Evolutionary conservation across 92 coral and sea anemone genomes (phyloP).

Genomic region (Parazoanthus atlanticus): DNA sequence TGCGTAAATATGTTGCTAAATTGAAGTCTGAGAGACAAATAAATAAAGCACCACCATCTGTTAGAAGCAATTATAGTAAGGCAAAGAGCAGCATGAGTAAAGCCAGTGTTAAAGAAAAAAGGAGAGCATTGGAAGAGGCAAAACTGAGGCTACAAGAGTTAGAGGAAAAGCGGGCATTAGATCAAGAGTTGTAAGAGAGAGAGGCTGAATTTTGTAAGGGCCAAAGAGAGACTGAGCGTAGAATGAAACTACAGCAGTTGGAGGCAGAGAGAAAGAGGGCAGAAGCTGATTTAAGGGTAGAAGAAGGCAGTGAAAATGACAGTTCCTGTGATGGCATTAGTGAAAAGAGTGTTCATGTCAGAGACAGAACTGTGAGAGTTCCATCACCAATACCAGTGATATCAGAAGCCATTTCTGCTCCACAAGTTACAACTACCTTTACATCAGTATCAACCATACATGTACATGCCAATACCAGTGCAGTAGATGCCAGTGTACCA

Average conservation of each 20-base stretch:
- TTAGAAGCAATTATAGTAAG: neutral
- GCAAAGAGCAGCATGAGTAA: neutral
- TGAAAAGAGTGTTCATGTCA: conserved; percentile 11
- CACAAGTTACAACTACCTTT: neutral
- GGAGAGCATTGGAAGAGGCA: neutral
- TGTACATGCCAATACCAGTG: neutral
- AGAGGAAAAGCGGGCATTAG: conserved; percentile 24
- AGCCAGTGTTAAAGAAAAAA: neutral
- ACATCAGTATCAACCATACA: neutral
- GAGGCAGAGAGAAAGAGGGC: conserved; percentile 3
- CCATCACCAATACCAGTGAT: neutral
- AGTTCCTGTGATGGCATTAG: conserved; percentile 1
- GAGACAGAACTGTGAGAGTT: neutral
- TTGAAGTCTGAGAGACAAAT: neutral
- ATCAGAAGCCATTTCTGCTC: neutral
- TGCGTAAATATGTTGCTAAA: neutral
- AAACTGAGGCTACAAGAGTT: neutral
- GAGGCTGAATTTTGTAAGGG: conserved; percentile 13
- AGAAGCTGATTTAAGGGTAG: conserved; percentile 16
- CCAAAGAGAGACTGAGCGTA: conserved; percentile 27
- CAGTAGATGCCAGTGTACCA: conserved; percentile 4
- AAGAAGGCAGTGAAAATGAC: conserved; percentile 18
- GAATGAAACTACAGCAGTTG: conserved; percentile 12
- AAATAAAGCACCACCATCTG: neutral
- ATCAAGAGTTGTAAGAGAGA: neutral